A percentile compares a stretch with the other conserved stretches of the same genome.
Evolutionary conservation across 30 jellyfish, hydroid and myxozoan species (phyloP).

Genomic region (Turritopsis dohrnii): DNA sequence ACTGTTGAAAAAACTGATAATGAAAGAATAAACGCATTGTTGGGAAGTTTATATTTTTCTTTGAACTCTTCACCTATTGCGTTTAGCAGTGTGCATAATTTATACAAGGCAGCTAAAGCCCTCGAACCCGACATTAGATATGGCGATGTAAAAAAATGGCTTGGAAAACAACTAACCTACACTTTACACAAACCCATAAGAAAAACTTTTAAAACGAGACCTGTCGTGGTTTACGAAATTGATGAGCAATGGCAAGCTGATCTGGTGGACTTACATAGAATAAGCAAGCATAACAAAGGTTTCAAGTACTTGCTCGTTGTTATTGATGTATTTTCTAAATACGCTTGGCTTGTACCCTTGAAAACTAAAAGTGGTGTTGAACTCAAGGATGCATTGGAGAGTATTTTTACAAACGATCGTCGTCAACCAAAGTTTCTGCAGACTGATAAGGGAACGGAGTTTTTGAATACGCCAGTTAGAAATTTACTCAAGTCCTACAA

Average conservation of each 20-base stretch:
- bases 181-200: slow-evolving; percentile 36
- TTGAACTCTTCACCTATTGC: background rate
- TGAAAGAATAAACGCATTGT: too few species aligned
- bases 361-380: slow-evolving; percentile 39
- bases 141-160: background rate
- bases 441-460: too few species aligned
- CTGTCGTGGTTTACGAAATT: too few species aligned
- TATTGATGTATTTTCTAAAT: slow-evolving; percentile 57
- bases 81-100: background rate
- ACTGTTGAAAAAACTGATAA: too few species aligned
- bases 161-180: slow-evolving; percentile 25
- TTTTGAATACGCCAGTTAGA: too few species aligned
- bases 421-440: too few species aligned
- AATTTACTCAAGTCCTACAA: too few species aligned
- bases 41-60: too few species aligned
- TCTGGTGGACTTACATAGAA: slow-evolving; percentile 34
- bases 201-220: slow-evolving; percentile 22
- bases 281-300: slow-evolving; percentile 34
- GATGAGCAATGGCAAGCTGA: too few species aligned
- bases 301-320: slow-evolving; percentile 34
- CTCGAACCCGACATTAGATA: too few species aligned
- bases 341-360: slow-evolving; percentile 54
- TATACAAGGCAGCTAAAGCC: background rate
- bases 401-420: too few species aligned
- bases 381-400: too few species aligned